Evolutionary conservation across 2,113 vertebrate species (phyloP).

Genomic region (Gobius niger): DNA sequence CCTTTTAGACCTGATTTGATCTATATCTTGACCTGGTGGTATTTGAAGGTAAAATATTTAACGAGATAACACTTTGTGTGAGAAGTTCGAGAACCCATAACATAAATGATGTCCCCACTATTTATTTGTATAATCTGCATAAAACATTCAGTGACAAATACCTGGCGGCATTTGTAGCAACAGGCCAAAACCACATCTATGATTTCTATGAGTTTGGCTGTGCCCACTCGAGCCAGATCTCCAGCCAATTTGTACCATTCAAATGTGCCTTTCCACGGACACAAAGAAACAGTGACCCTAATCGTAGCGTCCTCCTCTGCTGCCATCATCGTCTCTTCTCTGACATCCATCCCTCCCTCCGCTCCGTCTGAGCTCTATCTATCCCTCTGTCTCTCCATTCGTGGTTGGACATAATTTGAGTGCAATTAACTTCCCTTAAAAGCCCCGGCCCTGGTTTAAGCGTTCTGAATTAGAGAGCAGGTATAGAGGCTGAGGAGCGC

Average conservation of each 20-base stretch:
- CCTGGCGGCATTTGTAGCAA: too few relatives aligned
- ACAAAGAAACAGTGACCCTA: slow-evolving; percentile 67
- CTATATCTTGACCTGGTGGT: too few relatives aligned
- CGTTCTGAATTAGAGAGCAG: slow-evolving; percentile 75
- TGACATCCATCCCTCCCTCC: slow-evolving; percentile 62
- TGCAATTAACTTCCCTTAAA: slow-evolving; percentile 85
- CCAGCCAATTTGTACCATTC: slow-evolving; percentile 58
- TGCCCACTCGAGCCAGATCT: slow-evolving; percentile 52
- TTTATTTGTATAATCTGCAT: too few relatives aligned
- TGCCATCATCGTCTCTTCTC: slow-evolving; percentile 73
- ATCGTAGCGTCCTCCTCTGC: slow-evolving; percentile 63
- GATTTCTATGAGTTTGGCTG: neutral
- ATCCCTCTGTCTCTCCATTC: slow-evolving; percentile 65
- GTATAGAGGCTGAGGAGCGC: slow-evolving; percentile 47
- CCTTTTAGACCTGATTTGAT: too few relatives aligned
- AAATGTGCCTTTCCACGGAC: slow-evolving; percentile 51
- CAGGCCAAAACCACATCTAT: too few relatives aligned
- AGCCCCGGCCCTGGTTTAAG: slow-evolving; percentile 78
- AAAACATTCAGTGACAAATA: too few relatives aligned
- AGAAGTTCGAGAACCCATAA: too few relatives aligned
- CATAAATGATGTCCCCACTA: too few relatives aligned
- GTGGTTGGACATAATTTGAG: slow-evolving; percentile 84
- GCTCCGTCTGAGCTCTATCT: slow-evolving; percentile 53
- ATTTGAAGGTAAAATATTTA: too few relatives aligned
- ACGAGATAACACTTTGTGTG: too few relatives aligned